Conservation (phyloP, 2,888 invertebrate species). For the Oxycera nigricornis region DNA sequence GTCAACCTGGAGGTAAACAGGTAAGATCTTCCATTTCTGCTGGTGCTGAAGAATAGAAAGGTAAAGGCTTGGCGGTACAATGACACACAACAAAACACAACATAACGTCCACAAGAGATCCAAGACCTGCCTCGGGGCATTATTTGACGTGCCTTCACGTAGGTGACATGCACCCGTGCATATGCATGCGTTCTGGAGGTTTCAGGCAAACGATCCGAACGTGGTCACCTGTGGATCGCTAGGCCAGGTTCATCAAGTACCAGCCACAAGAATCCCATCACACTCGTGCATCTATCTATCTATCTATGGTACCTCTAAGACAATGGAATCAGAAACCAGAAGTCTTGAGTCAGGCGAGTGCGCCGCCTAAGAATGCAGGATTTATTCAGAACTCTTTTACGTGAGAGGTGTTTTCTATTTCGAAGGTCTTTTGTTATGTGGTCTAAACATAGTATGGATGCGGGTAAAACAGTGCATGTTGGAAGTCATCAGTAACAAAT, state of each 20-base stretch:
- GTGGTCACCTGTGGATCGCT: conserved; percentile 29
- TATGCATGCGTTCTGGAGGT: conserved; percentile 38
- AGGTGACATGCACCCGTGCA: conserved; percentile 46
- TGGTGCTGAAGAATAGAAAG: neutral
- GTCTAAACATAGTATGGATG: neutral
- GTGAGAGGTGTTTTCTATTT: conserved; percentile 46
- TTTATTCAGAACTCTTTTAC: conserved; percentile 44
- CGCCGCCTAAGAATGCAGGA: conserved; percentile 44
- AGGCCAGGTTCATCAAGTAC: conserved; percentile 16
- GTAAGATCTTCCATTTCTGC: conserved; percentile 1
- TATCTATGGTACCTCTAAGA: neutral
- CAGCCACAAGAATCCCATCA: conserved; percentile 32
- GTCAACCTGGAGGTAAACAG: conserved; percentile 29
- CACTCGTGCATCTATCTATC: conserved; percentile 20
- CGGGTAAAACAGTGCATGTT: neutral
- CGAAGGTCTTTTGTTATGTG: conserved; percentile 38
- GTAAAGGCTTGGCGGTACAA: conserved; percentile 39
- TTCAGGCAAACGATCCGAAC: conserved; percentile 37
- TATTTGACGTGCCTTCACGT: conserved; percentile 46
- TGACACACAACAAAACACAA: conserved; percentile 37
- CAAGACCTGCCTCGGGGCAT: conserved; percentile 5
- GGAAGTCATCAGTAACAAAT: neutral
- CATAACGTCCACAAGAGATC: neutral
- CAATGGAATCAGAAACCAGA: conserved; percentile 35
- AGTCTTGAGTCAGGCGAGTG: conserved; percentile 6